Conservation (phyloP, 92 coral and sea anemone species). For the Parazoanthus atlanticus region DNA sequence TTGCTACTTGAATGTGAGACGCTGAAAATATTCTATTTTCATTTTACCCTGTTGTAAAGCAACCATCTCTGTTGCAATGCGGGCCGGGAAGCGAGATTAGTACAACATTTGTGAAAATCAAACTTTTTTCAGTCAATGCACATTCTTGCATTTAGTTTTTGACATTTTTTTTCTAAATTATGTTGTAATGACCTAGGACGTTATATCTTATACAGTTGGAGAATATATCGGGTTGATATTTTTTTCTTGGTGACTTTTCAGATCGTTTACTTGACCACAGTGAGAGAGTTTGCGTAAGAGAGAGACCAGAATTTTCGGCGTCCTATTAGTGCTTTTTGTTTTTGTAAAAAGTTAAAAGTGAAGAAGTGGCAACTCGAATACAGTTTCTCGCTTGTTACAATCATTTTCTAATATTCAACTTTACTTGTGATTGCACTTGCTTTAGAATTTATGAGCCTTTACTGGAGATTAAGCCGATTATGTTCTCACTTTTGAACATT, state of each 20-base stretch:
- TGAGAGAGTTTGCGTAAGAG: no score
- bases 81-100: not conserved
- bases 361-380: not conserved
- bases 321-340: no score
- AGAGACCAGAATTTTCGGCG: no score
- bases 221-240: not conserved
- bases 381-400: not conserved
- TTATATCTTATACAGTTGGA: not conserved
- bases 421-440: not conserved
- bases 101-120: not conserved
- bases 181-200: not conserved
- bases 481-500: not conserved
- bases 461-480: not conserved
- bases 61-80: not conserved
- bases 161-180: no score
- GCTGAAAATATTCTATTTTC: slow-evolving; percentile 11
- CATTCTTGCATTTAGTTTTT: not conserved
- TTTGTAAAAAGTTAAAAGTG: not conserved
- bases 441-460: not conserved
- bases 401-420: not conserved
- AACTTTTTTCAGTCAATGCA: not conserved
- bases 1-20: slow-evolving; percentile 8
- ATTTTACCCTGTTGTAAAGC: not conserved
- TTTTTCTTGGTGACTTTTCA: not conserved
- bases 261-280: not conserved